Evolutionary conservation across 2,888 invertebrate genomes (phyloP).

Genomic region (Dolichomitus sp.): DNA sequence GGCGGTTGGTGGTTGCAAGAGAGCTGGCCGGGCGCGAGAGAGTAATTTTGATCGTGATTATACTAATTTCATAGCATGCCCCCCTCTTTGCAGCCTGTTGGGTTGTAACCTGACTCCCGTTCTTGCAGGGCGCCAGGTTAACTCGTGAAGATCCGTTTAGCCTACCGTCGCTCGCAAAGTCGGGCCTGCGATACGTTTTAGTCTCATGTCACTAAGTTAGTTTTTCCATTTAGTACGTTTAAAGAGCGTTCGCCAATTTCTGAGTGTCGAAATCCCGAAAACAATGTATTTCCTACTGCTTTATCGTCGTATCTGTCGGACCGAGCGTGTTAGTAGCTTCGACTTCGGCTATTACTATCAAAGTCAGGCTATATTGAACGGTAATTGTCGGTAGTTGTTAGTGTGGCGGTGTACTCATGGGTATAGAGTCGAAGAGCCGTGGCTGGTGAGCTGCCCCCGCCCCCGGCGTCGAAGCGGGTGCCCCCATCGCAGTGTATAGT

Average conservation of each 20-base stretch:
- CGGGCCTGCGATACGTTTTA: not conserved
- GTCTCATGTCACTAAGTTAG: not conserved
- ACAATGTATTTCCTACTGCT: not conserved
- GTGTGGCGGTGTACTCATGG: constrained; percentile 43
- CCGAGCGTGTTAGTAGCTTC: constrained; percentile 71
- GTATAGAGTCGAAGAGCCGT: constrained; percentile 7
- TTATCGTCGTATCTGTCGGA: not conserved
- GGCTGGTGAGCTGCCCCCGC: constrained; percentile 28
- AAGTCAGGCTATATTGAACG: constrained; percentile 78
- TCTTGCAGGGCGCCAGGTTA: constrained; percentile 73
- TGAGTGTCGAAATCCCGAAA: not conserved
- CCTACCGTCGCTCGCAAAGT: not conserved
- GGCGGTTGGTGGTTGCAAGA: constrained; percentile 79
- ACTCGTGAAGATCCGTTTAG: constrained; percentile 74
- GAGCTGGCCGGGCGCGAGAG: constrained; percentile 71
- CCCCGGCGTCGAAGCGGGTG: constrained; percentile 41
- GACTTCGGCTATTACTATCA: constrained; percentile 75
- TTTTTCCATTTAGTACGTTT: not conserved
- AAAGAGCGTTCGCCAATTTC: not conserved
- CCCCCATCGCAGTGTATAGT: constrained; percentile 33
- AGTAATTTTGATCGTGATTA: constrained; percentile 83
- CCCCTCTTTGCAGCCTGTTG: constrained; percentile 65
- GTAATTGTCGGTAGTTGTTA: constrained; percentile 80
- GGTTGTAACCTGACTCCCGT: constrained; percentile 71
- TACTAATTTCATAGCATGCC: constrained; percentile 81